Percentiles rank a stretch among this genome's conserved stretches.
Conservation (phyloP, 2,888 invertebrate genomes). For the Chaetoderma sp. region DNA sequence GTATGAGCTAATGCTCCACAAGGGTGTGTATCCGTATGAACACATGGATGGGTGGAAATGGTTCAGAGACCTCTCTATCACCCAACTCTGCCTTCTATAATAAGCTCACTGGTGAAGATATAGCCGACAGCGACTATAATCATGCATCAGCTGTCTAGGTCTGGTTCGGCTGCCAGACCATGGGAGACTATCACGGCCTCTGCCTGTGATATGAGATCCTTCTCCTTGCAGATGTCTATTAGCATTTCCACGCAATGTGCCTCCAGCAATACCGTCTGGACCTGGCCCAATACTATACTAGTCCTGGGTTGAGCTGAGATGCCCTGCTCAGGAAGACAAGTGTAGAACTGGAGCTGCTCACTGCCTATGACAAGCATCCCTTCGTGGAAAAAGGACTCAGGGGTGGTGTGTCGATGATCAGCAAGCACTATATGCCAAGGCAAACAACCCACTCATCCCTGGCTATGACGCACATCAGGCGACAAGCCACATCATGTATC, state of each 20-base stretch:
- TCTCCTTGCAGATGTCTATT: conserved; percentile 58
- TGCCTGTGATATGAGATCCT: conserved; percentile 48
- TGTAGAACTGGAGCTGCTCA: conserved; percentile 46
- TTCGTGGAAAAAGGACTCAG: conserved; percentile 41
- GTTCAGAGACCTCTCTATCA: conserved; percentile 50
- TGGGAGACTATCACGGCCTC: conserved; percentile 46
- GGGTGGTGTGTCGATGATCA: conserved; percentile 35
- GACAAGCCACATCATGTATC: conserved; percentile 36
- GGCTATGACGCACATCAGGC: conserved; percentile 34
- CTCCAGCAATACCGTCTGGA: conserved; percentile 46
- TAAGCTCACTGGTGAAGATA: conserved; percentile 25
- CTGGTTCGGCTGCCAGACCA: conserved; percentile 34
- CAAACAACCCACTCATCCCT: conserved; percentile 45
- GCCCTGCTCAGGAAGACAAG: conserved; percentile 49
- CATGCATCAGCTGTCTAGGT: conserved; percentile 41
- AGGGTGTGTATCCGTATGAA: conserved; percentile 58
- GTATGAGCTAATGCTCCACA: conserved; percentile 31
- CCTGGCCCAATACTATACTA: conserved; percentile 47
- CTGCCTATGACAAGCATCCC: conserved; percentile 47
- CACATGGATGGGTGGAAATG: conserved; percentile 46
- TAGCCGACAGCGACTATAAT: conserved; percentile 37
- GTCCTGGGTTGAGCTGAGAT: conserved; percentile 57
- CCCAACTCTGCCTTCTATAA: conserved; percentile 33
- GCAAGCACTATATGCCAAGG: conserved; percentile 51
- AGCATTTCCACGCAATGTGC: conserved; percentile 51